Base-by-base conservation (phyloP, 2,888 invertebrate species). In the Scaptodrosophila latifasciaeformis region DNA sequence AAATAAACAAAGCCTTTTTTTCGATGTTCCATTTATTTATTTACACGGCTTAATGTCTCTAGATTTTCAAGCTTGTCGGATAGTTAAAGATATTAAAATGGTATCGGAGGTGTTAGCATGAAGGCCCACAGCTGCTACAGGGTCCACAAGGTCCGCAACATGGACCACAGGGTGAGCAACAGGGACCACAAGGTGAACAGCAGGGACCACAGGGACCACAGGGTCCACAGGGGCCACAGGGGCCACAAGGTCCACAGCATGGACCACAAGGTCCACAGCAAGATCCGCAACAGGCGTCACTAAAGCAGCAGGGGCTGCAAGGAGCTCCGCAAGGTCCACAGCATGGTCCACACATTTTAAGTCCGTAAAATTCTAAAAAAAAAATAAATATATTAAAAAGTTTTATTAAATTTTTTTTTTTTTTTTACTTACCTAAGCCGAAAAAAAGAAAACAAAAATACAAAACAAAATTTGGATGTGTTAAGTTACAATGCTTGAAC, bases 271-370 rank as follows among this genome's bases (percentile, higher is more conserved):
- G 37, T 15, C 39, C 46, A 0, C 30, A 54, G 6, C 54, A 64
- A 9, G 52, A 39, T 5, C 30, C 21, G 7, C 40, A 52, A 13
- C 52, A 49, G 0, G 37, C 24, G 0, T 42, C 49, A 6, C 54
- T 37, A 2, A 40, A 27, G n/a, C 44, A 55, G 0, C 30, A 54
- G 3, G 63, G 58, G 0, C 42, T 45, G 7, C 54, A 62, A 0
- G 17, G 54, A 6, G 63, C 51, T 1, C 45, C 48, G 7, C 50
- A 64, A 6, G 24, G 24, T 24, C 69, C 69, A 50, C 70, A 68
- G n/a, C 71, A 49, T 13, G 31, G 49, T 21, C 21, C 13, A 9
- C 34, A 58, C 58, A 59, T 59, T 24, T 37, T 43, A 18, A 17
- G 12, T 43, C 21, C 7, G 31, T 5, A 31, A 35, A 35, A 35